Percentiles rank a stretch among this genome's conserved stretches.
Evolutionary conservation across 2,797 vertebrate genomes (phyloP).

Genomic region (Fistularia tabacaria): DNA sequence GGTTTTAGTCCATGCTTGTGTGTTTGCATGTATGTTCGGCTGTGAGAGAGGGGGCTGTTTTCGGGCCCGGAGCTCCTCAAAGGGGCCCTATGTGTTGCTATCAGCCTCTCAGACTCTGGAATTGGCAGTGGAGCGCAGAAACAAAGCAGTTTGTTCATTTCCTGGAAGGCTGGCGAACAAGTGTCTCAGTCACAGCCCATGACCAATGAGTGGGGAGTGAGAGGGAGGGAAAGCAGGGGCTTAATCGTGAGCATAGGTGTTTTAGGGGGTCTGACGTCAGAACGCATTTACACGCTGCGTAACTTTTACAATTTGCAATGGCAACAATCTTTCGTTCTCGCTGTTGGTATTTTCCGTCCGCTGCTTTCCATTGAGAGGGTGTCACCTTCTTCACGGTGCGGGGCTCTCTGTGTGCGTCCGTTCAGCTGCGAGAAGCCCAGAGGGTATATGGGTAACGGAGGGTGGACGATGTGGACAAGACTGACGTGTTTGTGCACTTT

Average conservation of each 20-base stretch:
- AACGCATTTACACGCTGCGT: constrained; percentile 11
- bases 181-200: constrained; percentile 57
- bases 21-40: no score
- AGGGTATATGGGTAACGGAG: constrained; percentile 1
- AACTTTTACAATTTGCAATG: no score
- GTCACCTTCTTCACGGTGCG: no score
- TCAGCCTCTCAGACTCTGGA: constrained; percentile 62
- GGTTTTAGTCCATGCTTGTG: no score
- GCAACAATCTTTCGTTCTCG: no score
- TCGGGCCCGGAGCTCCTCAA: constrained; percentile 62
- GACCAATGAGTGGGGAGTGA: constrained; percentile 38
- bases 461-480: constrained; percentile 1
- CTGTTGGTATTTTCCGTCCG: no score
- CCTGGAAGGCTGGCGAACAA: constrained; percentile 60
- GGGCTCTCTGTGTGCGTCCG: no score
- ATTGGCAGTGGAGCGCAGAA: constrained; percentile 50
- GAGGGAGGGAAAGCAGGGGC: constrained; percentile 21
- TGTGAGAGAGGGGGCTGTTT: constrained; percentile 29
- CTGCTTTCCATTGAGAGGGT: no score
- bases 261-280: background rate
- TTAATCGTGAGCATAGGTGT: constrained; percentile 25
- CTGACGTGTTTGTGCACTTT: background rate
- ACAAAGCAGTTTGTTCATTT: constrained; percentile 75
- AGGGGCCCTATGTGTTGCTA: constrained; percentile 63
- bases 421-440: no score